Conservation (phyloP, 1,140 invertebrate genomes). For the Drosophila mauritiana region DNA sequence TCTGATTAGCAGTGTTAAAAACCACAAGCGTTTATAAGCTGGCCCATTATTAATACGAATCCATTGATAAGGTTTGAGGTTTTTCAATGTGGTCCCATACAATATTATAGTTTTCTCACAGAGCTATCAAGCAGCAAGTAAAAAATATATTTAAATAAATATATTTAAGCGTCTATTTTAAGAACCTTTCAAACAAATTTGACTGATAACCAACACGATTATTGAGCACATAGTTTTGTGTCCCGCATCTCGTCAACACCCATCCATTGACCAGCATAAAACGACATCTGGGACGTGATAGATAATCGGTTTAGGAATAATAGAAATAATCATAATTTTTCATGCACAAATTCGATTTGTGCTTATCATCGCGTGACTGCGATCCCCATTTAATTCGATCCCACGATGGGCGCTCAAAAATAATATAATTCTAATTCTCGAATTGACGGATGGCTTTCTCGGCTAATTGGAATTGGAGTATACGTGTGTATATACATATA, state of each 20-base stretch:
- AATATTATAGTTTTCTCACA: neutral
- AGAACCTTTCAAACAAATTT: neutral
- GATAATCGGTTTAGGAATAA: conserved; percentile 51
- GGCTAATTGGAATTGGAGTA: conserved; percentile 45
- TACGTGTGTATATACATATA: neutral
- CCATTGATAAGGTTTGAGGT: conserved; percentile 24
- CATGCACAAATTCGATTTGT: conserved; percentile 73
- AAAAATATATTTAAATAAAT: neutral
- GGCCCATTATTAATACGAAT: neutral
- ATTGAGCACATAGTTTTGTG: conserved; percentile 2
- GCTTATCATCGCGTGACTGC: conserved; percentile 77
- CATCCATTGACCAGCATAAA: conserved; percentile 56
- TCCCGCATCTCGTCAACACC: conserved; percentile 27
- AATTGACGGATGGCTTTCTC: conserved; percentile 34
- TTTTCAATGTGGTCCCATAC: neutral
- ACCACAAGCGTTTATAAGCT: conserved; percentile 14
- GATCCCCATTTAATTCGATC: conserved; percentile 18
- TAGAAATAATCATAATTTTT: conserved; percentile 53
- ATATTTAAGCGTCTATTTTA: neutral
- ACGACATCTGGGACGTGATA: conserved; percentile 11
- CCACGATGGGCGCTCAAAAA: conserved; percentile 25
- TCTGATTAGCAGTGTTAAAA: conserved; percentile 16
- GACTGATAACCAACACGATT: conserved; percentile 2
- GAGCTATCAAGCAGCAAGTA: neutral
- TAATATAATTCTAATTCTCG: conserved; percentile 20